Conservation (phyloP, 2,113 vertebrate genomes). For the Dascyllus trimaculatus region DNA sequence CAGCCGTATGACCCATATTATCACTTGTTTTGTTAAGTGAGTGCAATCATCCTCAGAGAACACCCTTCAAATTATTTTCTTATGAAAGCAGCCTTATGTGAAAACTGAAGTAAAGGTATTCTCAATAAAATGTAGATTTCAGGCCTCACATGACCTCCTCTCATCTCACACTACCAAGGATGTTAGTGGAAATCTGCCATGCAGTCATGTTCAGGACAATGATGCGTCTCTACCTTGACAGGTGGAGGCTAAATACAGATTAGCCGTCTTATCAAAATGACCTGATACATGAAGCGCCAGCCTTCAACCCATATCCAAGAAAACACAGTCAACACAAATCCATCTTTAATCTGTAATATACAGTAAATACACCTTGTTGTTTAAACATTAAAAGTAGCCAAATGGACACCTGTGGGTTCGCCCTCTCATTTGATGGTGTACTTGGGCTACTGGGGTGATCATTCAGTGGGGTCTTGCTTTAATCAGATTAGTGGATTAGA, state of each 20-base stretch:
- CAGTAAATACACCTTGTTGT: not conserved
- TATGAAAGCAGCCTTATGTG: not conserved
- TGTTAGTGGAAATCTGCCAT: constrained; percentile 33
- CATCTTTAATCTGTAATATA: not conserved
- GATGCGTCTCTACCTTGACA: constrained; percentile 70
- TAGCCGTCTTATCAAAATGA: constrained; percentile 74
- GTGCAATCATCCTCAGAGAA: not conserved
- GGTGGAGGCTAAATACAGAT: constrained; percentile 84
- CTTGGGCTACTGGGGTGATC: constrained; percentile 27
- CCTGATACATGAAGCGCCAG: constrained; percentile 50
- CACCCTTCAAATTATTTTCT: not conserved
- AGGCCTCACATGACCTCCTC: not conserved
- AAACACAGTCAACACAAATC: not conserved
- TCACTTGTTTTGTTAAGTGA: constrained; percentile 13
- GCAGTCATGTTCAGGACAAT: constrained; percentile 50
- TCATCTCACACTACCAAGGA: not conserved
- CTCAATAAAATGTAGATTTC: not conserved
- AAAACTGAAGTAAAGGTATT: not conserved
- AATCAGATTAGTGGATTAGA: constrained; percentile 90
- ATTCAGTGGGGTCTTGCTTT: constrained; percentile 68
- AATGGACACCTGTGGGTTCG: constrained; percentile 38
- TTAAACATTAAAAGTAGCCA: not conserved
- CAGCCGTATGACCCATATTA: too few species aligned
- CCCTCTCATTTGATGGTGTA: not conserved
- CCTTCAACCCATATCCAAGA: constrained; percentile 59